A percentile compares a stretch with the other conserved stretches of the same genome.
Evolutionary conservation across 2,797 vertebrate genomes (phyloP).

Genomic region (Cirrhinus molitorella): DNA sequence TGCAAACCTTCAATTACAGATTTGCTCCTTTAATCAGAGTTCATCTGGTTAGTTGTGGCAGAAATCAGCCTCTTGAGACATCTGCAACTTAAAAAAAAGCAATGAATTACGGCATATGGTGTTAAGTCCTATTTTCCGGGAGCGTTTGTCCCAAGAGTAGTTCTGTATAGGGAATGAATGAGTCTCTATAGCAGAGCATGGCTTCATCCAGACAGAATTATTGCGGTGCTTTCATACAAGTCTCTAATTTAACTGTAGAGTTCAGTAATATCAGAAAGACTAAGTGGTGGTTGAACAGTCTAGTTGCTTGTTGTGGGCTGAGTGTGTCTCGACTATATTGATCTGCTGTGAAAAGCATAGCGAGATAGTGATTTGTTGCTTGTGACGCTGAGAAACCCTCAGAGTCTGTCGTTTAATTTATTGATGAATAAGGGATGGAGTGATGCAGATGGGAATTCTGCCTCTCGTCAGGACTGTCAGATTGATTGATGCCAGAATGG

Average conservation of each 20-base stretch:
- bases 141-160: slow-evolving; percentile 40
- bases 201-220: slow-evolving; percentile 50
- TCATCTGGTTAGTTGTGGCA: slow-evolving; percentile 40
- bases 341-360: slow-evolving; percentile 7
- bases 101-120: slow-evolving; percentile 49
- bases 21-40: slow-evolving; percentile 11
- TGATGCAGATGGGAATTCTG: slow-evolving; percentile 53
- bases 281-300: slow-evolving; percentile 19
- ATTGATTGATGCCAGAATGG: slow-evolving; percentile 49
- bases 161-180: slow-evolving; percentile 45
- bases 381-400: slow-evolving; percentile 5
- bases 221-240: slow-evolving; percentile 41
- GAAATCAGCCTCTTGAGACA: slow-evolving; percentile 33
- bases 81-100: slow-evolving; percentile 28
- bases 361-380: not conserved
- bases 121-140: slow-evolving; percentile 44
- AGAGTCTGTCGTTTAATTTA: slow-evolving; percentile 26
- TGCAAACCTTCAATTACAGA: slow-evolving; percentile 12
- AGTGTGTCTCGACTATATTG: slow-evolving; percentile 35
- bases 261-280: slow-evolving; percentile 19
- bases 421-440: slow-evolving; percentile 44
- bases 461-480: slow-evolving; percentile 55
- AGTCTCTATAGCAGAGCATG: slow-evolving; percentile 39
- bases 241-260: slow-evolving; percentile 40
- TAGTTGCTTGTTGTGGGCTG: slow-evolving; percentile 10